Evolutionary conservation across 2,888 invertebrate genomes (phyloP), one percentile per base, ranked within the genome.

Genomic region (Drosophila parthenogenetica): DNA sequence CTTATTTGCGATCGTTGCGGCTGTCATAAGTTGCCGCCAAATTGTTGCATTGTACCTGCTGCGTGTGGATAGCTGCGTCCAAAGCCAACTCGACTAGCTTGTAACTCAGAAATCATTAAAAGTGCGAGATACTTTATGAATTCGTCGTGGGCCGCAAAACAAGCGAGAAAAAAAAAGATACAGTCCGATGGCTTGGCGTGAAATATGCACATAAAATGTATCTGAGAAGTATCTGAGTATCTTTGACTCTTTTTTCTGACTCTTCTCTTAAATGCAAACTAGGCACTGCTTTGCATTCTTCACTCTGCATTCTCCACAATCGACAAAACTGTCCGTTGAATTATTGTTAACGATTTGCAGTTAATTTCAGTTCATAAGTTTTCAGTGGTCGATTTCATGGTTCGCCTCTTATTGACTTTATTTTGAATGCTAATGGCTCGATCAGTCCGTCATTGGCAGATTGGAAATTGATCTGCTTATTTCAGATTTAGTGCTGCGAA

Each of bases 31-130:
- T 91, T 90, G 90, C 80, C 79, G 91, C 81, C 77, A 91, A 90
- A 90, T 90, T 91, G 91, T 91, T 88, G 89, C 90, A 89, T 81
- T 89, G 87, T 89, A 90, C 90, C 90, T 90, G 90, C 91, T 90
- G 90, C 79, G 91, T 77, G 71, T 35, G 55, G 39, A 50, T 50
- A 53, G 25, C 48, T 57, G 13, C 19, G 62, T 63, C 58, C 55
- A 37, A 37, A 37, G 67, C 64, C 83, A 59, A 63, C 73, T 87
- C 62, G 68, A 43, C 67, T 60, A 60, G 81, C 57, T 87, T 90
- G 90, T 91, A 91, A 90, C 90, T 88, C 88, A 90, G 90, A 84
- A 90, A 90, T 91, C 90, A 91, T 89, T 90, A 90, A 90, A 85
- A 81, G 83, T 83, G 83, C 86, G 79, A 88, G 82, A 89, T 89